Evolutionary conservation across 2,113 vertebrate species (phyloP), one percentile per base, ranked within the genome.

Genomic region (Raphicerus campestris): DNA sequence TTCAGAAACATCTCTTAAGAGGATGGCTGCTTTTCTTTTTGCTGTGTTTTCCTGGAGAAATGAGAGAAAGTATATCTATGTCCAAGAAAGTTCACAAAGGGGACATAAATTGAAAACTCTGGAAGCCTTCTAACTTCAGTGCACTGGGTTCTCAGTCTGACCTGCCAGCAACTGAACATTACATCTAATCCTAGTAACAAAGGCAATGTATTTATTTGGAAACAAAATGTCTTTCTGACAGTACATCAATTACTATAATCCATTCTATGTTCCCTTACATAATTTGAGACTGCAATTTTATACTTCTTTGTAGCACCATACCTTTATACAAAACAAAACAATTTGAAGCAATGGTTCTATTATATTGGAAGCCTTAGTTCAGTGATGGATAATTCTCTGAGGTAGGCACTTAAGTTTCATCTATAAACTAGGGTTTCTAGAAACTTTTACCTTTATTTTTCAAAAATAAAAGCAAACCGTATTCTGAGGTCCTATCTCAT

Each of bases 391-490:
- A 95, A 92, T 85, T 84, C 32, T 97, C 93, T 89, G 26, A 61
- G n/a, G 53, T 83, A 93, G 63, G 26, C 4, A 45, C 63, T 90
- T 87, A 84, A 80, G 45, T 60, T 94, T 94, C 53, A 91, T 84
- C 42, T 81, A 49, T 77, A 87, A 93, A 73, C 17, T 83, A 87
- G 30, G 15, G 3, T 86, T 11, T 60, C 26, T 73, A 82, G 28
- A 39, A 98, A 96, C 86, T 87, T 89, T 49, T 94, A 53, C 20
- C 58, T 96, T 96, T 61, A 55, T 86, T 93, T 97, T 93, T 96
- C n/a, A 78, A 96, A 95, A 93, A 63, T 63, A 77, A 93, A 94
- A 77, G n/a, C 56, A 42, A 96, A 82, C 77, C 42, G 30, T 96
- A 82, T 96, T 96, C 66, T 91, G 45, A 86, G 75, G 42, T 89